Evolutionary conservation across 2,113 vertebrate species (phyloP), one percentile per base, ranked within the genome.

Genomic region (Seriola aureovittata): DNA sequence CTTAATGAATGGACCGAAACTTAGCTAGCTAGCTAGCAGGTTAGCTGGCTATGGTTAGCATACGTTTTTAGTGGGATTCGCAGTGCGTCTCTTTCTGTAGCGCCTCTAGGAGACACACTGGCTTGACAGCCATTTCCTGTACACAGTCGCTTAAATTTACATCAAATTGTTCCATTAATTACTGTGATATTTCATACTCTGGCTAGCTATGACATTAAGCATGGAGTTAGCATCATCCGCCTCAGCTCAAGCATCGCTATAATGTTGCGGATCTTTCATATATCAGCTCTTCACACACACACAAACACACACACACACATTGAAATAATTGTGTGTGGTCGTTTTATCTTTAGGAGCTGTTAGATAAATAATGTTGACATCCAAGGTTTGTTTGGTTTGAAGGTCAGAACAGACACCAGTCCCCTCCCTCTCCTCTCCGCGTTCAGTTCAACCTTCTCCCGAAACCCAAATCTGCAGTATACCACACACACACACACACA

Each of bases 381-480:
- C 10, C 70, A 63, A 67, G n/a, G 87, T 83, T 70, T 68, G 65
- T 83, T 70, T 83, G 73, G 58, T 65, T 72, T 88, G 83, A 89
- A 91, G 90, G 88, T 89, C 82, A 80, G 69, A 48, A 2, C 44
- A 71, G 32, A 55, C 63, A 17, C 19, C 46, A 19, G 1, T 17
- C 66, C 69, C 23, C n/a, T 3, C 52, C 16, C 38, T 23, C 5
- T 13, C 9, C 17, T 11, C 11, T 13, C n/a, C 38, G 2, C 74
- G 4, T 19, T 2, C 42, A 63, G 9, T 8, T 57, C 19, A 29
- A 48, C 54, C 63, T 32, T 3, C 23, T n/a, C 50, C 50, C 8
- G 14, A 16, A 16, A 48, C 13, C 16, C 48, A 19, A 19, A 19
- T 19, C 17, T 17, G 48, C 52, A n/a, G 52, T 1, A 54, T 21